These are phyloP conservation scores for Plectrocnemia conspersa DNA, from an alignment of 1,140 invertebrate genomes.

Conservation along the genomic window DNA sequence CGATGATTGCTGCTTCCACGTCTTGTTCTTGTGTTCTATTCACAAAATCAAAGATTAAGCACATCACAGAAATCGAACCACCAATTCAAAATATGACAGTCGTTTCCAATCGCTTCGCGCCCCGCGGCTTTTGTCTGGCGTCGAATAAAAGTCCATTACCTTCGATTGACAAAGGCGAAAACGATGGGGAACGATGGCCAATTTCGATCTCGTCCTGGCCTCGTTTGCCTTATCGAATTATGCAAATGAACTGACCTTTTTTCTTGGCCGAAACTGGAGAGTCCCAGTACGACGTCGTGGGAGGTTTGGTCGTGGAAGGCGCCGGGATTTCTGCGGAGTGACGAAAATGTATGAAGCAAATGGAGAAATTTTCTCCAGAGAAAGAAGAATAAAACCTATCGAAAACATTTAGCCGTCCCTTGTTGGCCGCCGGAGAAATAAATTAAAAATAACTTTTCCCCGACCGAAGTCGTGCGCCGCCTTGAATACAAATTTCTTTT, in stretches of 20 bases:
- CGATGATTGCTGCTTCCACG: slow-evolving; percentile 25
- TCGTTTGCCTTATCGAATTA: slow-evolving; percentile 31
- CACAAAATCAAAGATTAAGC: neutral
- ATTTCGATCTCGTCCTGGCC: slow-evolving; percentile 9
- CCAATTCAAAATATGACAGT: slow-evolving; percentile 10
- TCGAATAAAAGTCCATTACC: slow-evolving; percentile 21
- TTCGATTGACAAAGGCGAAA: slow-evolving; percentile 15
- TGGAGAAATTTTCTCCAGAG: too few species aligned
- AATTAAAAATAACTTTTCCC: too few species aligned
- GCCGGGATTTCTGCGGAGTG: slow-evolving; percentile 31
- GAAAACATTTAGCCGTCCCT: too few species aligned
- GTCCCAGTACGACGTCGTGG: slow-evolving; percentile 23
- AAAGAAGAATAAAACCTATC: too few species aligned
- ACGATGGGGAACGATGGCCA: slow-evolving; percentile 11
- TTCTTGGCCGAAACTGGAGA: slow-evolving; percentile 27
- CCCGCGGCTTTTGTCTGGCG: slow-evolving; percentile 10
- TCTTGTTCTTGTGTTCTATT: slow-evolving; percentile 29
- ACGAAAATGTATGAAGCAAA: slow-evolving; percentile 7
- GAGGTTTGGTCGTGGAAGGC: slow-evolving; percentile 23
- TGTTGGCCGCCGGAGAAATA: too few species aligned
- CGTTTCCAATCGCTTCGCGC: slow-evolving; percentile 17
- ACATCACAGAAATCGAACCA: too few species aligned
- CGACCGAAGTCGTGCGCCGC: too few species aligned
- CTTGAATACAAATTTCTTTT: too few species aligned
- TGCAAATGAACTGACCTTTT: slow-evolving; percentile 36